Evolutionary conservation across 2,797 vertebrate species (phyloP).

Genomic region (Mastacembelus armatus): DNA sequence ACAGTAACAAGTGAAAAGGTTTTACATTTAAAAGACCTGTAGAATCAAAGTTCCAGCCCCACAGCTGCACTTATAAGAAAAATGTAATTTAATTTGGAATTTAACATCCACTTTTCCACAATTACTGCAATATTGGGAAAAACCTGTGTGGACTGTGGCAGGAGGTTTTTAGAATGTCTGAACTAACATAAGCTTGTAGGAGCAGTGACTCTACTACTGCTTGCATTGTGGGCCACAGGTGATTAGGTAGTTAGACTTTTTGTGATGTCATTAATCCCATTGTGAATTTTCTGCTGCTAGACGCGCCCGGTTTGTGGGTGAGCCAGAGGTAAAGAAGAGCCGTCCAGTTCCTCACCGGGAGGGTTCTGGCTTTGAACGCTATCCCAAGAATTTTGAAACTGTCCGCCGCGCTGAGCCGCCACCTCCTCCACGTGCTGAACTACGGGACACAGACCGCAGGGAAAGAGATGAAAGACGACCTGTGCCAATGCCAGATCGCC

Average conservation of each 20-base stretch:
- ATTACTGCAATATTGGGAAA: too few species aligned
- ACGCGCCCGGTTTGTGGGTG: conserved; percentile 91
- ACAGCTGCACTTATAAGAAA: too few species aligned
- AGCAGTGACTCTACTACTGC: neutral
- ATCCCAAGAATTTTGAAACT: conserved; percentile 91
- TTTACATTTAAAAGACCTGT: too few species aligned
- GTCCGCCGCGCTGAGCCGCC: conserved; percentile 89
- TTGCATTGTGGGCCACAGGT: neutral
- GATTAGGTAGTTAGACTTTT: too few species aligned
- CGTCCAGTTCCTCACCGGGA: conserved; percentile 89
- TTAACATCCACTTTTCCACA: too few species aligned
- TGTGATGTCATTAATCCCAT: neutral
- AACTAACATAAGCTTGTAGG: too few species aligned
- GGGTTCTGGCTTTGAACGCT: conserved; percentile 90
- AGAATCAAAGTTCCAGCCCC: too few species aligned
- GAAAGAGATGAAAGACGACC: conserved; percentile 89
- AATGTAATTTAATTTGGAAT: too few species aligned
- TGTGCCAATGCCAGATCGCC: conserved; percentile 88
- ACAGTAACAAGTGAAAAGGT: too few species aligned
- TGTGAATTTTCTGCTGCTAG: conserved; percentile 67
- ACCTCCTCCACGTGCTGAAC: conserved; percentile 83
- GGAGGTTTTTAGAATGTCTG: neutral
- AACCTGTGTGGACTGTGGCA: neutral
- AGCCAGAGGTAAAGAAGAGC: conserved; percentile 92
- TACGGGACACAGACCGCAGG: conserved; percentile 90